Evolutionary conservation across 2,797 vertebrate species (phyloP).

Genomic region (Nothura maculosa): DNA sequence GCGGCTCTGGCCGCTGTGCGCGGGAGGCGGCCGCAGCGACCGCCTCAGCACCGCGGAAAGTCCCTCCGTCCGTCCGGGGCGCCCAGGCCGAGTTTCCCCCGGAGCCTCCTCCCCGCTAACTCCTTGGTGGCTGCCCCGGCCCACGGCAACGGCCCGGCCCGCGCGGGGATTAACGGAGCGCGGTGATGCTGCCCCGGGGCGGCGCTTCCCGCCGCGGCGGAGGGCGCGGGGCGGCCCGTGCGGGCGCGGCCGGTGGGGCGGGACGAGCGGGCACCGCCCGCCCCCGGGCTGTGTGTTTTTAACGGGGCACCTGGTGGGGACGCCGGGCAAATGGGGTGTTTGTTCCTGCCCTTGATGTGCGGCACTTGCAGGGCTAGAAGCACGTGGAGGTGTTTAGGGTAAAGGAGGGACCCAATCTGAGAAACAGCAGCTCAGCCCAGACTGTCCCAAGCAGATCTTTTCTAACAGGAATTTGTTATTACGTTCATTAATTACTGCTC

Average conservation of each 20-base stretch:
- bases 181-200: no score
- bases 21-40: neutral
- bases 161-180: no score
- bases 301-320: fast-evolving
- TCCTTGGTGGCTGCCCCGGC: slow-evolving; percentile 67
- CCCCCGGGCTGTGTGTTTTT: fast-evolving
- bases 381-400: neutral
- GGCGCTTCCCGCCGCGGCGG: no score
- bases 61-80: no score
- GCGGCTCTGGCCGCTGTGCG: neutral
- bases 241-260: neutral
- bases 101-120: slow-evolving; percentile 34
- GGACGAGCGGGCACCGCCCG: neutral
- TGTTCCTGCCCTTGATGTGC: fast-evolving
- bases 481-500: slow-evolving; percentile 40
- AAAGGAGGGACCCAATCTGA: neutral
- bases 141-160: neutral
- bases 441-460: neutral
- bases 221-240: no score
- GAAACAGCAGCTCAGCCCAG: neutral
- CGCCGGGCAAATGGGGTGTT: neutral
- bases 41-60: no score
- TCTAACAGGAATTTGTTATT: neutral
- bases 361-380: fast-evolving
- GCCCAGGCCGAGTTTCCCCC: no score